Evolutionary conservation across 92 coral and sea anemone genomes (phyloP), one percentile per base, ranked within the genome.

Genomic region (Galaxea fascicularis): DNA sequence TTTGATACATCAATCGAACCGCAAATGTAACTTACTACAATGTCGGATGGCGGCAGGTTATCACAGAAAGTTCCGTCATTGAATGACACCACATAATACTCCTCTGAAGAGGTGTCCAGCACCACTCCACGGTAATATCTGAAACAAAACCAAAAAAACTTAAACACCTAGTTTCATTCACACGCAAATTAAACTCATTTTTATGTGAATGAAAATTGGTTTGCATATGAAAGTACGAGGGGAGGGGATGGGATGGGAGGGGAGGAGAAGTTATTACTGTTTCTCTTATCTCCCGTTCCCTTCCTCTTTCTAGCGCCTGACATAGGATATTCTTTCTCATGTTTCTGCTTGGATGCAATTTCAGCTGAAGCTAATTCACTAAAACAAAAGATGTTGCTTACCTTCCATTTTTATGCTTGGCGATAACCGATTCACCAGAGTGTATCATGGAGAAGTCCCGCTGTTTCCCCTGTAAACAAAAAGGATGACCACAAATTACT

Each of bases 401-500:
- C 98, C 98, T 92, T 89, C 98, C 98, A 73, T 94, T 94, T 62
- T 89, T 94, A 77, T 94, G 98, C 71, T 94, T 94, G 26, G 95
- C 98, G 7, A 94, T 86, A 17, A 94, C 98, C 17, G 90, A 81
- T 74, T 94, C 93, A 41, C 95, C 93, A 51, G 81, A 69, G 71
- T 88, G 86, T 31, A 94, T 94, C 25, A 92, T 91, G 6, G 95
- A 94, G 67, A 89, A 94, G 76, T 94, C 98, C 49, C 98, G 75
- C 64, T 89, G 90, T 71, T 91, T 87, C 25, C 93, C 95, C 98
- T 94, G 81, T 5, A 22, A 75, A 68, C 57, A 71, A 71, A 16
- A 18, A 18, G 0, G 52, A 69, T 69, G 7, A n/a, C 17, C 17
- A 10, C 12, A 29, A 14, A 14, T 31, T 4, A 56, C 4, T 8